phyloP scores from a whole-genome alignment of 2,113 vertebrate species.

The Channa maculata region DNA sequence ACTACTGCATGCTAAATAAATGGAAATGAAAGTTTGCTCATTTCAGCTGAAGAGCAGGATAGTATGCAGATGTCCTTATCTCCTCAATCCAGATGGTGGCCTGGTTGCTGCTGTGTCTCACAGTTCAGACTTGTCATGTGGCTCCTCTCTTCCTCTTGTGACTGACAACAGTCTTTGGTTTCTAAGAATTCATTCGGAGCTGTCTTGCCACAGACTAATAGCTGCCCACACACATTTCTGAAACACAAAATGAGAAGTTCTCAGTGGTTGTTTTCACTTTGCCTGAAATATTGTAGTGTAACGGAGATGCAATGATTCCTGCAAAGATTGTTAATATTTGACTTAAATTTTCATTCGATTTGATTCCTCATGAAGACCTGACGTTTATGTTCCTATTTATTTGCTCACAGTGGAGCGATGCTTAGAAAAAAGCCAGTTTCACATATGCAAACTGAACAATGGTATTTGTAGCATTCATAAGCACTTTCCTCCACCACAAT shows the following conservation, averaged over 20 bases:
- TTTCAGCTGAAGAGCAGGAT: background rate
- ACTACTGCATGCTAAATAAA: too few relatives aligned
- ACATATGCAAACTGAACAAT: too few relatives aligned
- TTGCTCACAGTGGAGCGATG: too few relatives aligned
- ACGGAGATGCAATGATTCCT: too few relatives aligned
- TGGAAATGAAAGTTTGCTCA: too few relatives aligned
- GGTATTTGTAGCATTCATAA: too few relatives aligned
- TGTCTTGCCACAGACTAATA: background rate
- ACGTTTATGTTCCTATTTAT: too few relatives aligned
- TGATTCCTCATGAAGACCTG: too few relatives aligned
- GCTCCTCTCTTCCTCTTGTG: slow-evolving; percentile 51
- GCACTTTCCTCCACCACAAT: too few relatives aligned
- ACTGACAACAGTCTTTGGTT: background rate
- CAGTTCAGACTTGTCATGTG: slow-evolving; percentile 2
- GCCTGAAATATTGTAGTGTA: background rate
- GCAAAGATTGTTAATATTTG: too few relatives aligned
- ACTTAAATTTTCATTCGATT: too few relatives aligned
- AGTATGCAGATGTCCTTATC: slow-evolving; percentile 27
- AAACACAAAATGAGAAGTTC: background rate
- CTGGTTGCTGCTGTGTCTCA: slow-evolving; percentile 7
- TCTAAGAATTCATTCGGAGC: slow-evolving; percentile 40
- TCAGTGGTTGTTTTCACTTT: background rate
- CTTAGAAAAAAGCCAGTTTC: too few relatives aligned
- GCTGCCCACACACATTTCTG: background rate
- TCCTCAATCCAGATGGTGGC: background rate